Evolutionary conservation across 2,888 invertebrate genomes (phyloP), one percentile per base, ranked within the genome.

Genomic region (Xestia c-nigrum): DNA sequence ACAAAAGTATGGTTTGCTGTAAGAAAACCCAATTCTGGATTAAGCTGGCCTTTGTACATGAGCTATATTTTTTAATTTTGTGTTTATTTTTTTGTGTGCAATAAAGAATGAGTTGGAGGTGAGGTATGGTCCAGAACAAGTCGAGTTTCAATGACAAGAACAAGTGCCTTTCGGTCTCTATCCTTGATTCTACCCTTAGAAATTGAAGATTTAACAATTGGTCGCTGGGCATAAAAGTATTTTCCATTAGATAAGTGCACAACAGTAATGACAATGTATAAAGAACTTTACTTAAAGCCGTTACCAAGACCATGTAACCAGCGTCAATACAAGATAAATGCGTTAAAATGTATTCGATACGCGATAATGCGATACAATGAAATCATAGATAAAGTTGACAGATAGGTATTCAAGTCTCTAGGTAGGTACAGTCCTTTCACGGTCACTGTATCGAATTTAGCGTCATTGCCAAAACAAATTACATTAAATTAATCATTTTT

Each of bases 351-450:
- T 19, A 43, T 46, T 61, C 43, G 59, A 65, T 61, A 21, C 46
- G 31, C 55, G 19, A 66, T 66, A 66, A 46, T 24, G n/a, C 16
- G n/a, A 50, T 31, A 38, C 66, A 59, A 40, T 46, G 12, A 72
- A 46, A 12, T 19, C 75, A 75, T 24, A 52, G 75, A 74, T 38
- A 50, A 76, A 52, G 43, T 31, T 31, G 16, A 50, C 74, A 74
- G 74, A 76, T 66, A 59, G 24, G 40, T 31, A 31, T 31, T 16
- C 7, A 31, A 31, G 59, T 59, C 24, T 57, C 12, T 57, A 24
- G 24, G n/a, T n/a, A n/a, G 24, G 24, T 24, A 57, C 14, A 14
- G 57, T 57, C 12, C 0, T 55, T 55, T n/a, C 24, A 57, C 24
- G 57, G 16, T 31, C 16, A 14, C 0, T 24, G 24, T 14, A 6